Evolutionary conservation across 1,140 invertebrate species (phyloP).

Genomic region (Ganaspis sp.): DNA sequence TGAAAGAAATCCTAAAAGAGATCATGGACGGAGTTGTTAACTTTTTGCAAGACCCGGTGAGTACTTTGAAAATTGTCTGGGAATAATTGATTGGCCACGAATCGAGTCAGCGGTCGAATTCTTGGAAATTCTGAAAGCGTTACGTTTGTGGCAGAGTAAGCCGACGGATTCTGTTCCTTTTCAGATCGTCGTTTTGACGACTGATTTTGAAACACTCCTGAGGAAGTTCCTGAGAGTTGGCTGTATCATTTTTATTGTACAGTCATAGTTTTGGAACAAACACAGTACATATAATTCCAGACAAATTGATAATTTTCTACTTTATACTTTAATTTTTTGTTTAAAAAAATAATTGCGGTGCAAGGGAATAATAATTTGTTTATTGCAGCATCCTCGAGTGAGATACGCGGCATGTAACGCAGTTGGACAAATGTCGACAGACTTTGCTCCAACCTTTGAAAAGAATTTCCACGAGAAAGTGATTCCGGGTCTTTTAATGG

Average conservation of each 20-base stretch:
- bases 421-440: constrained; percentile 99
- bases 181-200: constrained; percentile 64
- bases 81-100: constrained; percentile 46
- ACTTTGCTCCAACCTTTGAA: constrained; percentile 97
- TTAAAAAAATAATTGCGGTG: too few species aligned
- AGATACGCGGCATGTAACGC: constrained; percentile 99
- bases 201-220: constrained; percentile 48
- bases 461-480: constrained; percentile 98
- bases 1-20: constrained; percentile 94
- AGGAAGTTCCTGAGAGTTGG: constrained; percentile 65
- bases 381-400: constrained; percentile 88
- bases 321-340: too few species aligned
- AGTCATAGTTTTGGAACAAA: constrained; percentile 66
- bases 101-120: constrained; percentile 62
- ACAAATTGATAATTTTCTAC: too few species aligned
- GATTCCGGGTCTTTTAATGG: constrained; percentile 90
- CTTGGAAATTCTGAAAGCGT: constrained; percentile 55
- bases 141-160: constrained; percentile 67
- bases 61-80: constrained; percentile 55
- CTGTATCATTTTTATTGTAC: constrained; percentile 47
- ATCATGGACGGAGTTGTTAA: constrained; percentile 94
- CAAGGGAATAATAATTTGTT: constrained; percentile 31
- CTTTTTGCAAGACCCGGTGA: constrained; percentile 91
- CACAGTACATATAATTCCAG: too few species aligned
- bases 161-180: constrained; percentile 45